phyloP scores from a whole-genome alignment of 2,113 vertebrate genomes.

The Gallinago paraguaiae region DNA sequence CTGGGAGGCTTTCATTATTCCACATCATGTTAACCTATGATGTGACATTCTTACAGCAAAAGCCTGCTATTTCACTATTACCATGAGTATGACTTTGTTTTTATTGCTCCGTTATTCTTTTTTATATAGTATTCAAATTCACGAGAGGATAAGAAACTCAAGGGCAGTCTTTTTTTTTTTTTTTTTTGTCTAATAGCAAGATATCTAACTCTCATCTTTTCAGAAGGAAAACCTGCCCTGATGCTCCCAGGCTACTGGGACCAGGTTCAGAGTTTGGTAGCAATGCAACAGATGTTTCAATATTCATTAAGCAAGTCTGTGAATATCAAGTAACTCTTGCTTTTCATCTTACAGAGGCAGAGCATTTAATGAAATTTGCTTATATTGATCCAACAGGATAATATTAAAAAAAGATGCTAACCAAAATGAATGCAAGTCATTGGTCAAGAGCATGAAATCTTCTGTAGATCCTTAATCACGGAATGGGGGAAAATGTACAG shows the following conservation, averaged over 20 bases:
- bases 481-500: background rate
- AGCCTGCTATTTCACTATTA: background rate
- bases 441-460: background rate
- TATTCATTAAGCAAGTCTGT: background rate
- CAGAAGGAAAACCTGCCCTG: background rate
- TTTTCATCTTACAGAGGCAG: background rate
- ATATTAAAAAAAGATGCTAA: background rate
- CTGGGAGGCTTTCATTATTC: background rate
- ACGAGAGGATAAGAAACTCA: background rate
- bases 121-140: background rate
- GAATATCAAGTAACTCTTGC: background rate
- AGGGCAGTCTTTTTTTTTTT: background rate
- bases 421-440: background rate
- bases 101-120: background rate
- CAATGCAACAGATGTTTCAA: conserved; percentile 15
- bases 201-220: background rate
- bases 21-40: background rate
- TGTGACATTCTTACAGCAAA: background rate
- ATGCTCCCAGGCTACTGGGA: background rate
- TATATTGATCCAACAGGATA: background rate
- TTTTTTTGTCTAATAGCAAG: background rate
- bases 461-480: background rate
- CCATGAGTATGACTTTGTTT: background rate
- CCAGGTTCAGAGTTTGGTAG: background rate
- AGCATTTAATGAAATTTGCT: background rate